Evolutionary conservation across 2,113 vertebrate species (phyloP).

Genomic region (Poicephalus gulielmi): DNA sequence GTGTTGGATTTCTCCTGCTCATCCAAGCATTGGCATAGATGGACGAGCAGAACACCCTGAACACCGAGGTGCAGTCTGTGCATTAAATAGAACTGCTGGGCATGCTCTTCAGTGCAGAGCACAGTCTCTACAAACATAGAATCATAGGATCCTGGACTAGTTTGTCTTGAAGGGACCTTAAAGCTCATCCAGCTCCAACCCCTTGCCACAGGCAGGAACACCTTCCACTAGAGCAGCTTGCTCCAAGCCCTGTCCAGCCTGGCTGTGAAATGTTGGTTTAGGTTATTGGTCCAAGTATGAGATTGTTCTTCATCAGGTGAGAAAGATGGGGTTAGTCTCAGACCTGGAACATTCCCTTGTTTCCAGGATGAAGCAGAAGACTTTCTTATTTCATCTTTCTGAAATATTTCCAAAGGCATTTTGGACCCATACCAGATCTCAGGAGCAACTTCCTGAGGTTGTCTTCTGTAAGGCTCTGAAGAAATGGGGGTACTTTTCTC

Average conservation of each 20-base stretch:
- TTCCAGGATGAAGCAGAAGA: neutral
- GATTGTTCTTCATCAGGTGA: neutral
- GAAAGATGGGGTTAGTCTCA: neutral
- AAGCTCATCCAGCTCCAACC: neutral
- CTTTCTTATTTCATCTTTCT: neutral
- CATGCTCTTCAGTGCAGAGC: neutral
- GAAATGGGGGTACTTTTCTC: neutral
- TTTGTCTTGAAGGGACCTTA: neutral
- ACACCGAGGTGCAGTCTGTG: neutral
- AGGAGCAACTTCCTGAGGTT: neutral
- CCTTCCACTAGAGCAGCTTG: neutral
- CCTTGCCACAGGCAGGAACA: neutral
- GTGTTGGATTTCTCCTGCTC: neutral
- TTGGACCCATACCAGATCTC: neutral
- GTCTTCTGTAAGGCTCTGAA: neutral
- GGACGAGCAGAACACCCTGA: neutral
- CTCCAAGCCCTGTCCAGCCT: neutral
- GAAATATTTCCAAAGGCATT: neutral
- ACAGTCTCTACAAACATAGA: neutral
- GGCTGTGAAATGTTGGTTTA: neutral
- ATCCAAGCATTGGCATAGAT: neutral
- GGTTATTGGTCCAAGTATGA: neutral
- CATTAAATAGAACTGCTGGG: neutral
- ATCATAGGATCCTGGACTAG: neutral
- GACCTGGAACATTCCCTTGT: neutral